Evolutionary conservation across 2,113 vertebrate species (phyloP).

Genomic region (Tachysurus vachellii): DNA sequence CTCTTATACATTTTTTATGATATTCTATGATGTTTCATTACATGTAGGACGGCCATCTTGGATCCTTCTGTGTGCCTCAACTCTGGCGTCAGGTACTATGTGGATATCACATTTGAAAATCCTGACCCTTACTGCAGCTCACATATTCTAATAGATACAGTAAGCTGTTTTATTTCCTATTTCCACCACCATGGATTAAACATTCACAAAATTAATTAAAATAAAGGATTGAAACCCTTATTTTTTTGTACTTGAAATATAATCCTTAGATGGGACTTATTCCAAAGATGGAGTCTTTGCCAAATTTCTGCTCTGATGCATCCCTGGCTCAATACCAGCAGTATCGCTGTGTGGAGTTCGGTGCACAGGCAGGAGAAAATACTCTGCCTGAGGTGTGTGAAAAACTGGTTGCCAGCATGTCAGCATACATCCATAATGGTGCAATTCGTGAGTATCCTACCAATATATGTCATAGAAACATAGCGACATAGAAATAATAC

Average conservation of each 20-base stretch:
- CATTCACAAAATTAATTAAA: not conserved
- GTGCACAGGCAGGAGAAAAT: conserved; percentile 61
- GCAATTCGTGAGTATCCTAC: conserved; percentile 74
- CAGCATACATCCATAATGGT: conserved; percentile 78
- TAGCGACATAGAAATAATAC: not conserved
- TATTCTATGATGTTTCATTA: not conserved
- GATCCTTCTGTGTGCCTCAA: conserved; percentile 77
- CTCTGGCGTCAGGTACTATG: conserved; percentile 68
- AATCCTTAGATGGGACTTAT: conserved; percentile 79
- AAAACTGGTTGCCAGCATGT: conserved; percentile 76
- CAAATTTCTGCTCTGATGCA: conserved; percentile 76
- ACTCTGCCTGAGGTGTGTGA: conserved; percentile 69
- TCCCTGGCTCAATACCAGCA: conserved; percentile 73
- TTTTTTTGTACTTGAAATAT: not conserved
- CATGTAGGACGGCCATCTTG: conserved; percentile 72
- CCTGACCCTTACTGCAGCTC: conserved; percentile 53
- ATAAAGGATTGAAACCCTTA: not conserved
- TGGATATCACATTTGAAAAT: conserved; percentile 80
- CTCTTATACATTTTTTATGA: not conserved
- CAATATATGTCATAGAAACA: not conserved
- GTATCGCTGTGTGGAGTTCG: conserved; percentile 76
- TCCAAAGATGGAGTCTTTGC: conserved; percentile 73
- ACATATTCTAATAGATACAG: conserved; percentile 83
- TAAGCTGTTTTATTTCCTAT: conserved; percentile 65
- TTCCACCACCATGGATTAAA: not conserved